Evolutionary conservation across 2,797 vertebrate genomes (phyloP).

Genomic region (Peromyscus eremicus): DNA sequence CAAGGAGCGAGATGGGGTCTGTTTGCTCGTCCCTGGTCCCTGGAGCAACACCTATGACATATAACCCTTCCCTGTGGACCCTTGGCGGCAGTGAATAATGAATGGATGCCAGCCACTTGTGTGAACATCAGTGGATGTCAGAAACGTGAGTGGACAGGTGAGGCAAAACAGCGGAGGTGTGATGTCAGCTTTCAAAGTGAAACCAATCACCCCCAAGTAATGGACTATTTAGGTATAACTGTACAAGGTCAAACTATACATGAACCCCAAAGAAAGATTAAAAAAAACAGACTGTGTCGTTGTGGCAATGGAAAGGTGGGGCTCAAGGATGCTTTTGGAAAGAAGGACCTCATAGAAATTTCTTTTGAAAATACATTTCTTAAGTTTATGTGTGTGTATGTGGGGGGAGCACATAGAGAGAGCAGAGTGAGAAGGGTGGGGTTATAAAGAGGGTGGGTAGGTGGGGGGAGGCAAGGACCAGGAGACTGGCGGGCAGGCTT

Average conservation of each 20-base stretch:
- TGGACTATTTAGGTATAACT: neutral
- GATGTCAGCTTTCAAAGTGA: neutral
- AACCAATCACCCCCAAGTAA: neutral
- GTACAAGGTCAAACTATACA: neutral
- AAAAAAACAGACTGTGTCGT: neutral
- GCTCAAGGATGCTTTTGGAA: neutral
- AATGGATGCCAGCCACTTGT: neutral
- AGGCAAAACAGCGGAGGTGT: neutral
- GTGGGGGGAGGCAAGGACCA: neutral
- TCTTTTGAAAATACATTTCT: neutral
- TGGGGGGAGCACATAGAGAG: neutral
- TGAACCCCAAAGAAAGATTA: neutral
- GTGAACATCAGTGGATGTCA: neutral
- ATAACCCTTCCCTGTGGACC: neutral
- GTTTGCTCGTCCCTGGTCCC: neutral
- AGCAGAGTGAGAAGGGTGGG: neutral
- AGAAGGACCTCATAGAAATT: neutral
- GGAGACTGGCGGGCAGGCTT: neutral
- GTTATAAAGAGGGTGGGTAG: no score
- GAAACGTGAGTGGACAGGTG: neutral
- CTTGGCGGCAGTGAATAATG: neutral
- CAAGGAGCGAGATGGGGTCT: neutral
- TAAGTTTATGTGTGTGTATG: neutral
- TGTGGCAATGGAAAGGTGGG: accelerated
- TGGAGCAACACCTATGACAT: neutral